Base-by-base conservation (phyloP, 2,113 vertebrate species). In the Rousettus leschenaultii region DNA sequence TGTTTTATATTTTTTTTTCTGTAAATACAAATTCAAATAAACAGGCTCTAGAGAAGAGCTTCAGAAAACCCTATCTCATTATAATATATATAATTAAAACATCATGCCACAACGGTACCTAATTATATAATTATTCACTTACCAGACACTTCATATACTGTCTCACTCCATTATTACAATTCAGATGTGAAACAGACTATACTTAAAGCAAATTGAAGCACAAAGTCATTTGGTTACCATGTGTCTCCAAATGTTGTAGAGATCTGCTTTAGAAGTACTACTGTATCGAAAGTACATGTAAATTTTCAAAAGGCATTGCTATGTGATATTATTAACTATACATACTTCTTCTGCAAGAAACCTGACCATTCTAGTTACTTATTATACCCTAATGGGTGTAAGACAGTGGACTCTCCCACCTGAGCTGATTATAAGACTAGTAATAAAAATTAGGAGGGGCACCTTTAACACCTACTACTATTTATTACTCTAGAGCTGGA, bases 1-100 rank as follows among this genome's bases (percentile, higher is more conserved):
- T 2, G 2, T 48, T 2, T 51, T 63, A 21, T 2, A 26, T 2
- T 26, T 45, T 65, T 55, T 82, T 45, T 38, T 2, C 48, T 92
- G 59, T 90, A 89, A 89, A 89, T 33, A 95, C 5, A 94, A 97
- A 94, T 40, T 86, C 0, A 78, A 75, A 87, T 93, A 82, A 89
- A 45, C 26, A 77, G 33, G 77, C 24, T 57, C 19, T 35, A 71
- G 8, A 92, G 10, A 51, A 85, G 6, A 79, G 43, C n/a, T 10
- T 79, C 14, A 86, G n/a, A 61, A 93, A 86, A 22, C 1, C 19
- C 22, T 48, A 83, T 45, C 30, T 24, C 35, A 40, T 51, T 74
- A 55, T 38, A 86, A 84, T 15, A 63, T 4, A 48, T 66, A 83
- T 95, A 89, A 85, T 22, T 13, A 89, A 90, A 83, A 61, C 35